A percentile compares a stretch with the other conserved stretches of the same genome.
These are phyloP conservation scores for Porites australiensis DNA, from an alignment of 64 coral and sea anemone genomes.

Conservation along the genomic window DNA sequence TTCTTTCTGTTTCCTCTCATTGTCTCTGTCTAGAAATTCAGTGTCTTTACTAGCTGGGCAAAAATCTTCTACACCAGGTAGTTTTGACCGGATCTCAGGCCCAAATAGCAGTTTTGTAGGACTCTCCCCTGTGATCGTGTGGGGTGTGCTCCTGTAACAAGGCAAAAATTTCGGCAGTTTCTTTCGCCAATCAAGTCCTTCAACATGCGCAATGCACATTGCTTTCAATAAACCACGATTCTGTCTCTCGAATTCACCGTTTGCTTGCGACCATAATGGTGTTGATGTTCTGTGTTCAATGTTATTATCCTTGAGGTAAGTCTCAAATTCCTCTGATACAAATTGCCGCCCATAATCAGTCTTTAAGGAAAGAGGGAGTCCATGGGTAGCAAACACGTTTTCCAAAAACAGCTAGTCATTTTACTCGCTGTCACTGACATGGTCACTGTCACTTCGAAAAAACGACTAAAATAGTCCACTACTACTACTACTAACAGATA, in stretches of 20 bases:
- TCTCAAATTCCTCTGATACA: background rate
- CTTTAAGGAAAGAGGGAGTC: background rate
- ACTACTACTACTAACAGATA: background rate
- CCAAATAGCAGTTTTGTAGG: constrained; percentile 1
- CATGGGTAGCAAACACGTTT: background rate
- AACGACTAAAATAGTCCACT: background rate
- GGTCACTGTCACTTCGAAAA: background rate
- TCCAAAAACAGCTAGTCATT: background rate
- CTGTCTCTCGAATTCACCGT: background rate
- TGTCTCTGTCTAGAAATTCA: background rate
- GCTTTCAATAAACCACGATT: constrained; percentile 15
- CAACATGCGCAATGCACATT: background rate
- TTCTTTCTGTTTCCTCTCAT: background rate
- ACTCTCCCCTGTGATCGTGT: background rate
- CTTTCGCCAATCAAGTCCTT: background rate
- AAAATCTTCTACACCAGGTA: background rate
- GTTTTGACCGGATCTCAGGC: background rate
- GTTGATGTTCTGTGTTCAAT: background rate
- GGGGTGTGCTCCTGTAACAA: background rate
- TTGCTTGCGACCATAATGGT: background rate
- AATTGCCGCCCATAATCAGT: background rate
- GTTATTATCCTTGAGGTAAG: background rate
- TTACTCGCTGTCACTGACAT: background rate
- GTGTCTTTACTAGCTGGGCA: background rate
- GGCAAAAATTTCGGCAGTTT: background rate